phyloP scores from a whole-genome alignment of 2,113 vertebrate genomes.

The Phoxinus phoxinus region DNA sequence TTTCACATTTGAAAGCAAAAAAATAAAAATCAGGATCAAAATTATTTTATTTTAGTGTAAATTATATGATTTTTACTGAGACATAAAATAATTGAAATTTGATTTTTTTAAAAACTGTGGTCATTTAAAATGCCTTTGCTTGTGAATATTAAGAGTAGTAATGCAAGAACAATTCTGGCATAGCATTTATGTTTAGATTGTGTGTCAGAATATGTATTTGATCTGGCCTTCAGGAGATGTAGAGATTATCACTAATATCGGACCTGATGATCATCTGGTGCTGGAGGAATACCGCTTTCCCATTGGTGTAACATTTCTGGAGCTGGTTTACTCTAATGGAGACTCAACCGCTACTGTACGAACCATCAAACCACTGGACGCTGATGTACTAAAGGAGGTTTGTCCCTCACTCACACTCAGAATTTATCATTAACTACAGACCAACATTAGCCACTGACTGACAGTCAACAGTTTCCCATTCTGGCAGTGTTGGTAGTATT shows the following conservation, averaged over 20 bases:
- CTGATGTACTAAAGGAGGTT: slow-evolving; percentile 51
- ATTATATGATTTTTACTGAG: no score
- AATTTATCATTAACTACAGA: no score
- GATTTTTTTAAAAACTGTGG: not conserved
- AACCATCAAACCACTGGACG: slow-evolving; percentile 67
- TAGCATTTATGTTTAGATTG: not conserved
- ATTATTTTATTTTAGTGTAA: not conserved
- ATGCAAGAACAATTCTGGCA: not conserved
- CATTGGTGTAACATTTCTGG: slow-evolving; percentile 45
- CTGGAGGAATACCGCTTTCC: not conserved
- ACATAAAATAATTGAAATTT: not conserved
- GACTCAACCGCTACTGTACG: slow-evolving; percentile 48
- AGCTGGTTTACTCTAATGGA: slow-evolving; percentile 52
- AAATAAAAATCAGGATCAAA: no score
- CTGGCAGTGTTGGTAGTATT: not conserved
- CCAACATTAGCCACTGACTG: no score
- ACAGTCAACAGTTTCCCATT: not conserved
- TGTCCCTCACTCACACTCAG: not conserved
- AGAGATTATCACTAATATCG: slow-evolving; percentile 59
- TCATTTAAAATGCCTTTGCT: not conserved
- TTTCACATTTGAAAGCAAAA: not conserved
- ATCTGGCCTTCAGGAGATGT: slow-evolving; percentile 62
- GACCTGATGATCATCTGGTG: not conserved
- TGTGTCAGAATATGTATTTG: not conserved
- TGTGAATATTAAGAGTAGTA: not conserved